phyloP scores from a whole-genome alignment of 2,797 vertebrate species.

The Pristis pectinata region DNA sequence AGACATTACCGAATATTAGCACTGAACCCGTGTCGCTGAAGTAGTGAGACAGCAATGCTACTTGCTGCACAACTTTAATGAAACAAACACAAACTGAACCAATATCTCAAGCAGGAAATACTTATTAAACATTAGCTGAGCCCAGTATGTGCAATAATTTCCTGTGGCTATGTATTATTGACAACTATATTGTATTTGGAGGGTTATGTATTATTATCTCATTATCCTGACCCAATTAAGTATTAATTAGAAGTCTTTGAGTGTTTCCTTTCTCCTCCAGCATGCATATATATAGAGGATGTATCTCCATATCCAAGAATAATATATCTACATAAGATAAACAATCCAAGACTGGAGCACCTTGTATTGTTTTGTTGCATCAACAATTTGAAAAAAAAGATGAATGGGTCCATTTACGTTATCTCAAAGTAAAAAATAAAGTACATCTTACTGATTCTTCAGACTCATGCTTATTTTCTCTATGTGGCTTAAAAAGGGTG shows the following conservation, averaged over 20 bases:
- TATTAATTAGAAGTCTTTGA: neutral
- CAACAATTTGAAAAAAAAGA: neutral
- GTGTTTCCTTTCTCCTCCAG: neutral
- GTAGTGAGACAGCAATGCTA: too few relatives aligned
- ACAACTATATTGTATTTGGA: too few relatives aligned
- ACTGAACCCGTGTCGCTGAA: too few relatives aligned
- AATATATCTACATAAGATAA: neutral
- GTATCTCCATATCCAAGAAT: neutral
- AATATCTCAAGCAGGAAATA: too few relatives aligned
- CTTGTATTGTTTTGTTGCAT: too few relatives aligned
- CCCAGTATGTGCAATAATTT: too few relatives aligned
- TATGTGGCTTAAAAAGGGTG: neutral
- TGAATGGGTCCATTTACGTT: too few relatives aligned
- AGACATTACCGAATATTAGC: too few relatives aligned
- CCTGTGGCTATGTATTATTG: neutral
- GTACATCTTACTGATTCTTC: neutral
- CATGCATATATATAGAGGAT: neutral
- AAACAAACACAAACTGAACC: too few relatives aligned
- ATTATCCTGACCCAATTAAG: neutral
- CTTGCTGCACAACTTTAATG: too few relatives aligned
- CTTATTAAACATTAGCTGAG: too few relatives aligned
- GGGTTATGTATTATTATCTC: neutral
- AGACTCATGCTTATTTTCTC: neutral
- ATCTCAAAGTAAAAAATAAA: neutral
- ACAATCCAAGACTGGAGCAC: neutral